A percentile compares a stretch with the other conserved stretches of the same genome.
These are phyloP conservation scores for Oceanites oceanicus DNA, from an alignment of 2,113 vertebrate species.

Conservation along the genomic window DNA sequence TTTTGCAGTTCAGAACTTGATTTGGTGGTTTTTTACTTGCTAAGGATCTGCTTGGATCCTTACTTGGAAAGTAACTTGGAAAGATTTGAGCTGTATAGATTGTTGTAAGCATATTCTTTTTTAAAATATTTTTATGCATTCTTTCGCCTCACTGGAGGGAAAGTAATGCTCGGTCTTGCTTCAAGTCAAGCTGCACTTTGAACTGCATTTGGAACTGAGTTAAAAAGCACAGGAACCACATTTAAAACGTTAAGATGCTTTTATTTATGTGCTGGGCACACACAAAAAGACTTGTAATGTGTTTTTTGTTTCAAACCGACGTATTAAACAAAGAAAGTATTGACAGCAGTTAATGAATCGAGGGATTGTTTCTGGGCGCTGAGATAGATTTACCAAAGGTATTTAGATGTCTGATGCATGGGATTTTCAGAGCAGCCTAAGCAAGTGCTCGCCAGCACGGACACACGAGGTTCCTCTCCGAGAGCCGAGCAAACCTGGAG, in stretches of 20 bases:
- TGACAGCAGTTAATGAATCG: constrained; percentile 56
- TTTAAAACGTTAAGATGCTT: constrained; percentile 41
- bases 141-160: background rate
- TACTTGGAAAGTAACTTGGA: background rate
- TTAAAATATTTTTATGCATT: background rate
- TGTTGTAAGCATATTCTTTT: background rate
- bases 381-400: constrained; percentile 59
- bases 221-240: constrained; percentile 44
- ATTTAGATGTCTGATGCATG: constrained; percentile 47
- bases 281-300: constrained; percentile 44
- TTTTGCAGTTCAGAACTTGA: background rate
- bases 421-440: constrained; percentile 20
- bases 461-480: constrained; percentile 26
- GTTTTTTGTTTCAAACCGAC: constrained; percentile 29
- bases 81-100: background rate
- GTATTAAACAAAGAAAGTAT: constrained; percentile 58
- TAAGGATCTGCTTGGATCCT: background rate
- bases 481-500: background rate
- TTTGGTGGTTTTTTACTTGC: background rate
- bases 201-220: constrained; percentile 1
- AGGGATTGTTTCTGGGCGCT: constrained; percentile 46
- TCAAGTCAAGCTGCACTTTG: constrained; percentile 3
- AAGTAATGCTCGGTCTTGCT: background rate
- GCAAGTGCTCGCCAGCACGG: constrained; percentile 23
- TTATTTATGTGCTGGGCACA: constrained; percentile 26